These are phyloP conservation scores for Danio rerio DNA, from an alignment of 2,113 vertebrate species.

Conservation along the genomic window DNA sequence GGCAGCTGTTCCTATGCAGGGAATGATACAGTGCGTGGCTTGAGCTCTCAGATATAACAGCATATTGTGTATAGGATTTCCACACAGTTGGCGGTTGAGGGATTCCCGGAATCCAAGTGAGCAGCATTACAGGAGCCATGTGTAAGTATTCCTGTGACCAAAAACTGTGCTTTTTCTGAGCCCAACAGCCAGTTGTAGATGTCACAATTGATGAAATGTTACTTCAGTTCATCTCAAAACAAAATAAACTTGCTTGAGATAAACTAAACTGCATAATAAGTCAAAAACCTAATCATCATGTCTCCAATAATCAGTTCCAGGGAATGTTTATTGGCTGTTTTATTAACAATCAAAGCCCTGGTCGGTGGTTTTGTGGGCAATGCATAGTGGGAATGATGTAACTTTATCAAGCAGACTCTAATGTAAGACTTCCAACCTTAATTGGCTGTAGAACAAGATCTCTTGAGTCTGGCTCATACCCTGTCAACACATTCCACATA, in stretches of 20 bases:
- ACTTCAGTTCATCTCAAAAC: constrained; percentile 3
- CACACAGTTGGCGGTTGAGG: constrained; percentile 53
- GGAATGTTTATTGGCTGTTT: neutral
- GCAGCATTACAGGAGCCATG: constrained; percentile 32
- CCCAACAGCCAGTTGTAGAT: neutral
- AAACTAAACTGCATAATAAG: neutral
- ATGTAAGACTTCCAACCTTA: constrained; percentile 25
- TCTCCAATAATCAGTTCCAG: neutral
- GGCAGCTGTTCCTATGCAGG: constrained; percentile 63
- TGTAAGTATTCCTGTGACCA: constrained; percentile 28
- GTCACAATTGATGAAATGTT: constrained; percentile 16
- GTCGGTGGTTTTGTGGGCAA: constrained; percentile 5
- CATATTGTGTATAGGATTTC: constrained; percentile 52
- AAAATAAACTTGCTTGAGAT: neutral
- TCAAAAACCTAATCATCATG: neutral
- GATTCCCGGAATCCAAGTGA: constrained; percentile 43
- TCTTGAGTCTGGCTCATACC: neutral
- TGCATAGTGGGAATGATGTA: constrained; percentile 6
- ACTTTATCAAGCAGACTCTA: constrained; percentile 33
- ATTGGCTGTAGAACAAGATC: constrained; percentile 23
- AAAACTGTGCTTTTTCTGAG: constrained; percentile 27
- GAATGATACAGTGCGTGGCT: constrained; percentile 43
- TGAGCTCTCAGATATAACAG: constrained; percentile 61
- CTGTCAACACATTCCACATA: constrained; percentile 26
- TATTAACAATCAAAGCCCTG: constrained; percentile 13